Base-by-base conservation (phyloP, 1,140 invertebrate species). In the Lepidostoma basale region DNA sequence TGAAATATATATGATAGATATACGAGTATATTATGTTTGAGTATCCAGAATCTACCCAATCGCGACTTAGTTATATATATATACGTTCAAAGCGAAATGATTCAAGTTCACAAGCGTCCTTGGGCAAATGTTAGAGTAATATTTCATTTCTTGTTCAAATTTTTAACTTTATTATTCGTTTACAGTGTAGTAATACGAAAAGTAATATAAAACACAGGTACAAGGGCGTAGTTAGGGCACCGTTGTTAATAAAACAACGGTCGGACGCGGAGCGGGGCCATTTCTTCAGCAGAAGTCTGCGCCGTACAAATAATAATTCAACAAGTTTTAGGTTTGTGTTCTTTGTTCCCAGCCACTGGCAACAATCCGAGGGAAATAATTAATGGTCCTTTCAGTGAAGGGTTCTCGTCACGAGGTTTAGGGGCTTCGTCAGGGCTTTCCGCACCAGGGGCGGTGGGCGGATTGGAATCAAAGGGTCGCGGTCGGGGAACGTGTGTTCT, bases 291-390 rank as follows among this genome's bases (percentile, higher is more conserved):
- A 12, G n/a, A 6, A 9, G 26, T 6, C 26, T n/a, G 26, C 49
- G 14, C 56, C 56, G 49, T 14, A 54, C 58, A 71, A 71, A 71
- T 71, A 71, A 58, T 68, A 71, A 71, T 71, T 71, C 65, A 71
- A 71, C 69, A 71, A 71, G 69, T 71, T 71, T 40, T 58, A 62
- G 40, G 69, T 18, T 39, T 40, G 28, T 60, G 60, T 26, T 54
- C 65, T 71, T 71, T 68, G 69, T 71, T 68, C 40, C 20, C 18
- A 36, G 20, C 20, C 47, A 14, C 59, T 40, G 59, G 44, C 54
- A 45, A 62, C 65, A 68, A 71, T 70, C 56, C 58, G 63, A 45
- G 18, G 54, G 69, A 67, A 71, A 71, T 71, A 68, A 71, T 71
- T 71, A 71, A 71, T 71, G 69, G 56, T 65, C 62, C 65, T 23